Conservation (phyloP, 2,797 vertebrate species). For the Gadopsis bispinosus region DNA sequence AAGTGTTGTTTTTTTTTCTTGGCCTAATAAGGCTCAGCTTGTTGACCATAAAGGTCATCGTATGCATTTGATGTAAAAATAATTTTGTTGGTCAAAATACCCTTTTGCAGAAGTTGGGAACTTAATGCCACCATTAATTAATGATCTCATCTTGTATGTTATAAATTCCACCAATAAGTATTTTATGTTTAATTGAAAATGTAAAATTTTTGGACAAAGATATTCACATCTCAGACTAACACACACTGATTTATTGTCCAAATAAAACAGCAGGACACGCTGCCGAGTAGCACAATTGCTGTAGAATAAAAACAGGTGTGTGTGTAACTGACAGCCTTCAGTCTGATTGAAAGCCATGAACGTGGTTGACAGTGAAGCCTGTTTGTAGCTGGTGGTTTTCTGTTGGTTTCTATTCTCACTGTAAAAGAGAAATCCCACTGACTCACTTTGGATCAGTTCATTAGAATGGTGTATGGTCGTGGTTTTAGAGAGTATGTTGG, state of each 20-base stretch:
- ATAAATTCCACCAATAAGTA: neutral
- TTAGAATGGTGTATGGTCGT: slow-evolving; percentile 44
- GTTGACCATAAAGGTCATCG: neutral
- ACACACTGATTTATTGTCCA: neutral
- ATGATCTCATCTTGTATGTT: neutral
- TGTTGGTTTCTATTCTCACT: slow-evolving; percentile 55
- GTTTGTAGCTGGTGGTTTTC: slow-evolving; percentile 54
- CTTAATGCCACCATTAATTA: neutral
- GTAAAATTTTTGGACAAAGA: neutral
- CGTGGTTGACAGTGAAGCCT: slow-evolving; percentile 24
- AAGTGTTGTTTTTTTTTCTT: neutral
- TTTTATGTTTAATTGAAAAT: neutral
- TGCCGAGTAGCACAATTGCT: neutral
- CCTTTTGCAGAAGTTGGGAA: neutral
- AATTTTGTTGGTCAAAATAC: neutral
- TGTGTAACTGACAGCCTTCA: neutral
- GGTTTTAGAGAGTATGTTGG: slow-evolving; percentile 47
- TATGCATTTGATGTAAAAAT: neutral
- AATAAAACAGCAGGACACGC: neutral
- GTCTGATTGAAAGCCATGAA: slow-evolving; percentile 48
- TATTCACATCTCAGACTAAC: neutral
- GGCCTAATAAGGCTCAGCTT: neutral
- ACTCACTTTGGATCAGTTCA: slow-evolving; percentile 41
- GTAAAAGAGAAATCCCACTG: slow-evolving; percentile 28
- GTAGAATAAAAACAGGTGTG: neutral